These are phyloP conservation scores for Atta colombica DNA, from an alignment of 1,140 invertebrate genomes.

Conservation along the genomic window DNA sequence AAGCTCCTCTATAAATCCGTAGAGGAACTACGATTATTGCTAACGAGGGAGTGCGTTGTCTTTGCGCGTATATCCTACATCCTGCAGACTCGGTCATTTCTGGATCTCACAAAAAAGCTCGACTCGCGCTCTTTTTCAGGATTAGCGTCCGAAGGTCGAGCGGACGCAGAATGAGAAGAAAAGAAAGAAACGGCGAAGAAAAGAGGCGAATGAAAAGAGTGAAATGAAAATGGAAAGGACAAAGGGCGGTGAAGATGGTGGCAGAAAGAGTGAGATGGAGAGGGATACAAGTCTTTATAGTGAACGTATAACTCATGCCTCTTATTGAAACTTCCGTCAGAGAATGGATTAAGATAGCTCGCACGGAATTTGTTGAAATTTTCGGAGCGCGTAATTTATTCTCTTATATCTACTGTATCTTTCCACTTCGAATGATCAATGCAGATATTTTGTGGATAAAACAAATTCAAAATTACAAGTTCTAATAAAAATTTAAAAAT, in stretches of 20 bases:
- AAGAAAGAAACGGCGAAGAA: background rate
- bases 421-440: slow-evolving; percentile 8
- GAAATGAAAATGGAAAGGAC: slow-evolving; percentile 1
- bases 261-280: slow-evolving; percentile 66
- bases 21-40: slow-evolving; percentile 44
- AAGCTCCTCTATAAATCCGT: slow-evolving; percentile 44
- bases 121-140: slow-evolving; percentile 80
- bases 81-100: slow-evolving; percentile 74
- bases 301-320: slow-evolving; percentile 78
- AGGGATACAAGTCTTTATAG: slow-evolving; percentile 77
- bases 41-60: slow-evolving; percentile 36
- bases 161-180: slow-evolving; percentile 32
- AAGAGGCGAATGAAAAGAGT: background rate
- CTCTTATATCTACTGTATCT: slow-evolving; percentile 33
- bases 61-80: background rate
- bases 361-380: slow-evolving; percentile 81
- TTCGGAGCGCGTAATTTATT: slow-evolving; percentile 77
- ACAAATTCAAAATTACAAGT: too few relatives aligned
- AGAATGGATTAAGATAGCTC: slow-evolving; percentile 81
- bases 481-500: too few relatives aligned
- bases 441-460: background rate
- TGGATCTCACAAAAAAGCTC: slow-evolving; percentile 81
- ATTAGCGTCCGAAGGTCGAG: slow-evolving; percentile 76
- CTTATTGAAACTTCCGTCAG: slow-evolving; percentile 81
- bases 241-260: slow-evolving; percentile 35